A percentile compares a stretch with the other conserved stretches of the same genome.
These are phyloP conservation scores for Periplaneta americana DNA, from an alignment of 1,140 invertebrate species.

Conservation along the genomic window DNA sequence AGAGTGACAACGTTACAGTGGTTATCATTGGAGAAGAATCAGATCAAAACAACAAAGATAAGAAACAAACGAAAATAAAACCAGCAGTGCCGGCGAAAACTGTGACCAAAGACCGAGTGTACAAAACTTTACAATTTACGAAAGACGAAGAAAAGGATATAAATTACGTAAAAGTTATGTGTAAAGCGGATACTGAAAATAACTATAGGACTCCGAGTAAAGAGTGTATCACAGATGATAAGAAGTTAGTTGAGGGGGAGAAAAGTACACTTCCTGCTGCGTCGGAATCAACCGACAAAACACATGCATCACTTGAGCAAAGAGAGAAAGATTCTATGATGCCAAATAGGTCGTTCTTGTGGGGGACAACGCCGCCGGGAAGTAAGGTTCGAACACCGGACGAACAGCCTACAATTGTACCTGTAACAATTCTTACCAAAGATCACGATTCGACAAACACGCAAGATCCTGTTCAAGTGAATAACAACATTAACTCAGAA, in stretches of 20 bases:
- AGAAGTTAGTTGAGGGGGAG: not conserved
- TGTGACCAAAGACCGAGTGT: not conserved
- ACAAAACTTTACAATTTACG: not conserved
- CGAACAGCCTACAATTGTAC: not conserved
- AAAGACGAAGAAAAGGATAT: not conserved
- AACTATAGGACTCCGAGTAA: not conserved
- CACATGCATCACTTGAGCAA: not conserved
- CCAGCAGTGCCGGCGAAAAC: not conserved
- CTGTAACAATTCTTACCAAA: not conserved
- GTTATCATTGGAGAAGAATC: not conserved
- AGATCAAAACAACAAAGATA: not conserved
- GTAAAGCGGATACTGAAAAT: not conserved
- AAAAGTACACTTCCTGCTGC: not conserved
- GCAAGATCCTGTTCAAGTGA: not conserved
- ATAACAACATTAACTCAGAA: not conserved
- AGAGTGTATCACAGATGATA: not conserved
- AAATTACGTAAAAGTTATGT: not conserved
- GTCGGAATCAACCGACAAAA: not conserved
- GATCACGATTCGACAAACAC: not conserved
- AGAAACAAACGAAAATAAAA: not conserved
- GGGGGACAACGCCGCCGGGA: not conserved
- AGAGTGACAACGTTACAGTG: not conserved
- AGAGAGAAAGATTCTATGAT: not conserved
- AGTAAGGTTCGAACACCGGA: not conserved
- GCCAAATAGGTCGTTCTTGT: constrained; percentile 10